Evolutionary conservation across 2,888 invertebrate genomes (phyloP), one percentile per base, ranked within the genome.

Genomic region (Dusona sp.): DNA sequence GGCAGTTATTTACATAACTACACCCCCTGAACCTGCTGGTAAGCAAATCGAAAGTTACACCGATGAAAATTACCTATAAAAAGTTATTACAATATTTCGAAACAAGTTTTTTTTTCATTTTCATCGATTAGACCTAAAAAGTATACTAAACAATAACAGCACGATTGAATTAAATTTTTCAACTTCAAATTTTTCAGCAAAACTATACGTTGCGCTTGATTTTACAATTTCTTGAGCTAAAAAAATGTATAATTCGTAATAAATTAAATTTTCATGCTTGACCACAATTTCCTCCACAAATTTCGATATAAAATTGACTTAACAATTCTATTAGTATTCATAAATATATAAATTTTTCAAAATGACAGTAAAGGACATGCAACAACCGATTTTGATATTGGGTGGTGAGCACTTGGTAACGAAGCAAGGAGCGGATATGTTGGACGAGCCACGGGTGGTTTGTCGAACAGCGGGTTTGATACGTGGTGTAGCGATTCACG

Each of bases 401-500:
- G 97, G 96, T 3, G 96, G 97, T 11, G 96, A 96, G 89, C 96
- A 96, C 89, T 95, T 96, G 57, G 96, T 97, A 25, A 95, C 97
- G 88, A 96, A 96, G 80, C 96, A 97, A 89, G 95, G 95, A 2
- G 96, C 96, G 0, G 96, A 96, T 87, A 96, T 97, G 95, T 90
- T 97, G 65, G 96, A 96, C 3, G 97, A 97, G 89, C 96, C 97
- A 0, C 95, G 96, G 8, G 95, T 96, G 84, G 94, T 97, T 72
- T 97, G 96, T 91, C 95, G 95, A 85, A 96, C 96, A 4, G 94
- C 95, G 45, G 92, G 95, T 87, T 90, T 91, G 51, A 95, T 96
- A 65, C 90, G 95, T 95, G 98, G 98, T 81, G 96, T 98, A 57
- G 97, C 97, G 1, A 95, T 98, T 11, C 97, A 98, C 92, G 96